Evolutionary conservation across 2,113 vertebrate species (phyloP), one percentile per base, ranked within the genome.

Genomic region (Callionymus lyra): DNA sequence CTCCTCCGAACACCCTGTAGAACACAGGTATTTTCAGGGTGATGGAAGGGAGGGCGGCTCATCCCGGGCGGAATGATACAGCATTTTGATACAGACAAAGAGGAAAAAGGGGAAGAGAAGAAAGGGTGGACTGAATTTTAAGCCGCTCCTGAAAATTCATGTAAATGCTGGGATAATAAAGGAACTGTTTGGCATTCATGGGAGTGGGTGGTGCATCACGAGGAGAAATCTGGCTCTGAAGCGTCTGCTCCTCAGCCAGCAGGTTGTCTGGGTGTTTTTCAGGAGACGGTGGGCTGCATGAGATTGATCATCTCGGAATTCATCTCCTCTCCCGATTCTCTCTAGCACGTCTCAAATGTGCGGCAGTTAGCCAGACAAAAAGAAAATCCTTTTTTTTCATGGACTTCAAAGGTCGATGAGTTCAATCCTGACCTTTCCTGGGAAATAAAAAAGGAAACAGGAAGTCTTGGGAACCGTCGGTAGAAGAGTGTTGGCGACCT

Each of bases 21-120:
- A 49, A 74, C 44, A 69, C 34, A 53, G 37, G 42, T 48, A 47
- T 65, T 12, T 53, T 34, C 64, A 59, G 62, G 39, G 62, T 68
- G 59, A 63, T 6, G 37, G 14, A 14, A 56, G 44, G 56, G 59
- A 56, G 47, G 43, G 38, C 36, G 79, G 72, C 85, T 84, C 81
- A 84, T 79, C 61, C 79, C 56, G 50, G 14, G 59, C 55, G 59
- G 79, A 46, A 46, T 27, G n/a, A 46, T 19, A 19, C 16, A n/a
- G 33, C 44, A 46, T 17, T 46, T 46, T 46, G 44, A 46, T 65
- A 76, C 62, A 77, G 16, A 18, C 19, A 40, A 48, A 64, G 59
- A 36, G 36, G 38, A 15, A 11, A 40, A 37, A 34, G 39, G 42
- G 55, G 41, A 33, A 38, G 33, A 41, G 51, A 38, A 40, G 38